Evolutionary conservation across 2,113 vertebrate species (phyloP).

Genomic region (Cyanoramphus novaezelandiae): DNA sequence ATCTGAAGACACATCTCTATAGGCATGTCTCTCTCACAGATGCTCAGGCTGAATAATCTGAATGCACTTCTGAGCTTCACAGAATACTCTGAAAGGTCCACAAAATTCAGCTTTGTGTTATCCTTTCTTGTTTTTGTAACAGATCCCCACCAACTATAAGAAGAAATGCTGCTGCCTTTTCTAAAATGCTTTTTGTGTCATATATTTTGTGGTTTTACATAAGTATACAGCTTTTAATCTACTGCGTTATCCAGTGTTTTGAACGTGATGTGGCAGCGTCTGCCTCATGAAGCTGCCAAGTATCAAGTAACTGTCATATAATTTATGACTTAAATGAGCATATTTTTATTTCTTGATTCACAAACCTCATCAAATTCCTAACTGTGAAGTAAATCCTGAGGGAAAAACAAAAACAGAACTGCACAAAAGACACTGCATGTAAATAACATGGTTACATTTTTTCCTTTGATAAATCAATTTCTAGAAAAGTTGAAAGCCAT

Average conservation of each 20-base stretch:
- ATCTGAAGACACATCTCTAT: background rate
- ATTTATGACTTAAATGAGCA: background rate
- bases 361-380: background rate
- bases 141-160: background rate
- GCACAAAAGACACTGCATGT: background rate
- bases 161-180: background rate
- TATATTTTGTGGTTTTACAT: background rate
- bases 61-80: background rate
- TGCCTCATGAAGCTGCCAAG: background rate
- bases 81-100: background rate
- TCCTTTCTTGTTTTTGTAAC: background rate
- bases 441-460: background rate
- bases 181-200: background rate
- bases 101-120: rapidly evolving
- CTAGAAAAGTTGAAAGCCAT: background rate
- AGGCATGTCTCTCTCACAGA: background rate
- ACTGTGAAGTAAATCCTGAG: background rate
- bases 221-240: background rate
- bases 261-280: background rate
- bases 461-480: background rate
- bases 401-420: background rate
- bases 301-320: background rate
- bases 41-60: background rate
- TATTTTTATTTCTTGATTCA: background rate
- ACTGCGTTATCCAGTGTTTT: background rate